Evolutionary conservation across 2,888 invertebrate species (phyloP).

Genomic region (Rhagonycha lutea): DNA sequence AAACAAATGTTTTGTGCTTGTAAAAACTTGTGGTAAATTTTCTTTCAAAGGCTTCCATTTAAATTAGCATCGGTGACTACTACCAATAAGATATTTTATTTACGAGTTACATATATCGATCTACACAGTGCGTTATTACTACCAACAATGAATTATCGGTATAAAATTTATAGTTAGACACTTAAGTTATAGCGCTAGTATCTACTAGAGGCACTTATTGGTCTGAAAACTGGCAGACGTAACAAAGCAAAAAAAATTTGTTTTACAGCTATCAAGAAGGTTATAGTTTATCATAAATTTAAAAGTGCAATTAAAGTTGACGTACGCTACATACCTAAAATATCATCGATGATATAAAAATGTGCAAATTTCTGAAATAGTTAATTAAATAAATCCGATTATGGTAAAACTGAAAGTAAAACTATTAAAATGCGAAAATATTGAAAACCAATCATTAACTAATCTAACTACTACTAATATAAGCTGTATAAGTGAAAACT

Average conservation of each 20-base stretch:
- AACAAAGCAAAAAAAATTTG: slow-evolving; percentile 16
- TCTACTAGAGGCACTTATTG: slow-evolving; percentile 15
- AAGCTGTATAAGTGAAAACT: background rate
- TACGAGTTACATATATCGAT: background rate
- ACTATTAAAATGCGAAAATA: background rate
- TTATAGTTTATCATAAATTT: slow-evolving; percentile 4
- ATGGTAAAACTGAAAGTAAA: background rate
- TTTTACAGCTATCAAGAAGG: slow-evolving; percentile 13
- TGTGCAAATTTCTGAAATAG: background rate
- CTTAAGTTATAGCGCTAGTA: slow-evolving; percentile 9
- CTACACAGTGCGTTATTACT: background rate
- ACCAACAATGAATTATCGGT: background rate
- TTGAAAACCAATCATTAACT: slow-evolving; percentile 2
- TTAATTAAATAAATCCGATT: background rate
- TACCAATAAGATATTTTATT: background rate
- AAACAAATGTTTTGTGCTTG: background rate
- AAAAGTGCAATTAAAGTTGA: background rate
- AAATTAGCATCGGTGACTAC: background rate
- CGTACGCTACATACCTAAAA: background rate
- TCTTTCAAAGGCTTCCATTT: background rate
- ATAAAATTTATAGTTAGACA: slow-evolving; percentile 11
- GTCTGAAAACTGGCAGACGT: slow-evolving; percentile 5
- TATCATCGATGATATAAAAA: background rate
- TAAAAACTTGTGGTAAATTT: background rate
- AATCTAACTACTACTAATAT: background rate